Evolutionary conservation across 1,140 invertebrate species (phyloP).

Genomic region (Steinernema khuongi): DNA sequence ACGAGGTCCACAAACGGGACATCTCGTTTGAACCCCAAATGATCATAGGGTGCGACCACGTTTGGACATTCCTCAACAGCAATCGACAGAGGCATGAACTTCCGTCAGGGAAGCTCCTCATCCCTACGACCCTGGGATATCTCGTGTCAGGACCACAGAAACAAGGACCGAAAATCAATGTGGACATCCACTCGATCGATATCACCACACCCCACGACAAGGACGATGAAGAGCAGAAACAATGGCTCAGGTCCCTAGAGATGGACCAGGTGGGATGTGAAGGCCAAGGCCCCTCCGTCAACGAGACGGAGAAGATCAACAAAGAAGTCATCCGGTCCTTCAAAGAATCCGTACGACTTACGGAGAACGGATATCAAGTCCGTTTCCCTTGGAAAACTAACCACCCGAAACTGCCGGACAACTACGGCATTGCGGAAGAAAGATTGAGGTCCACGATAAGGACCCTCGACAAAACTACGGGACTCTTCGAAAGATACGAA

Average conservation of each 20-base stretch:
- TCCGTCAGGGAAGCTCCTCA: not conserved
- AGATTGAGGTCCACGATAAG: not conserved
- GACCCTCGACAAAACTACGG: not conserved
- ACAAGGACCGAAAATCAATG: not conserved
- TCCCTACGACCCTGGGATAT: not conserved
- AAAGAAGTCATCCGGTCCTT: not conserved
- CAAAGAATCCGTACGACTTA: conserved; percentile 8
- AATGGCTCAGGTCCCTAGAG: not conserved
- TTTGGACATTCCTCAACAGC: not conserved
- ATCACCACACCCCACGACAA: not conserved
- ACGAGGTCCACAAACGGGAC: not conserved
- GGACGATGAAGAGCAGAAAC: not conserved
- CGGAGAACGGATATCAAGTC: conserved; percentile 12
- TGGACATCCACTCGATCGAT: not conserved
- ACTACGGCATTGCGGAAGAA: not conserved
- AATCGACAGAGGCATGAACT: not conserved
- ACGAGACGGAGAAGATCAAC: not conserved
- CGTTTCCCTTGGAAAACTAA: conserved; percentile 2
- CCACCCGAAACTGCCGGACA: conserved; percentile 12
- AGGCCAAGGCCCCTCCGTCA: not conserved
- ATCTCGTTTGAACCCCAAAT: not conserved
- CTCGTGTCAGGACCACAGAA: not conserved
- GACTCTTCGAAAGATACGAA: conserved; percentile 17
- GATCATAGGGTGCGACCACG: not conserved
- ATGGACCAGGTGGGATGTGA: conserved; percentile 5